Percentiles rank a stretch among this genome's conserved stretches.
Evolutionary conservation across 2,888 invertebrate species (phyloP).

Genomic region (Eilema sororculum): DNA sequence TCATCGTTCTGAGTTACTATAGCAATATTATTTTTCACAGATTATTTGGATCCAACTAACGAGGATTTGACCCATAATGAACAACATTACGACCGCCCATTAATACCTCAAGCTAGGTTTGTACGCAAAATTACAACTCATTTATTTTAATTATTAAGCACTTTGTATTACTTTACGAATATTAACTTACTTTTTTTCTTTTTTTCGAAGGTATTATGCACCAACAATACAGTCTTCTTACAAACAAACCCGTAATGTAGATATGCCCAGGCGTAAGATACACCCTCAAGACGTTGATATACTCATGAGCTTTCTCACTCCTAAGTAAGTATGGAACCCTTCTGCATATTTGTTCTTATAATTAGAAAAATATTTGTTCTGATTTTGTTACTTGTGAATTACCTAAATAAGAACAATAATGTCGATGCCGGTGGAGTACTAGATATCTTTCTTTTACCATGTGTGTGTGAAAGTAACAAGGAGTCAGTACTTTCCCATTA

Average conservation of each 20-base stretch:
- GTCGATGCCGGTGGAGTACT: too few relatives aligned
- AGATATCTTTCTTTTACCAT: too few relatives aligned
- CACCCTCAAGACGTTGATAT: slow-evolving; percentile 79
- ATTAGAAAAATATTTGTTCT: not conserved
- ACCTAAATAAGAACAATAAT: too few relatives aligned
- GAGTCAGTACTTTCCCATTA: too few relatives aligned
- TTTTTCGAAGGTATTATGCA: slow-evolving; percentile 55
- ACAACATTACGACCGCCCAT: slow-evolving; percentile 43
- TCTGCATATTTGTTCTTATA: too few relatives aligned
- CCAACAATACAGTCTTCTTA: slow-evolving; percentile 46
- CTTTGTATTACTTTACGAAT: slow-evolving; percentile 3
- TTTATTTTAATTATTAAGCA: slow-evolving; percentile 13
- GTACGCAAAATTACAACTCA: slow-evolving; percentile 19
- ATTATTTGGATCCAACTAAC: slow-evolving; percentile 53
- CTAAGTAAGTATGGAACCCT: slow-evolving; percentile 60
- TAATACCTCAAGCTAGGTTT: slow-evolving; percentile 54
- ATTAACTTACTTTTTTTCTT: slow-evolving; percentile 16
- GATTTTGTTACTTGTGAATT: too few relatives aligned
- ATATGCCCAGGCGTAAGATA: slow-evolving; percentile 54
- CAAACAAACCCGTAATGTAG: slow-evolving; percentile 58
- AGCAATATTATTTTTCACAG: slow-evolving; percentile 44
- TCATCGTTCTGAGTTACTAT: not conserved
- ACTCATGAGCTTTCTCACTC: slow-evolving; percentile 62
- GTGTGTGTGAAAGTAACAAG: too few relatives aligned
- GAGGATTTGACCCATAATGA: slow-evolving; percentile 42